Percentiles rank a stretch among this genome's conserved stretches.
Conservation (phyloP, 2,888 invertebrate genomes). For the Ryuthela nishihirai region DNA sequence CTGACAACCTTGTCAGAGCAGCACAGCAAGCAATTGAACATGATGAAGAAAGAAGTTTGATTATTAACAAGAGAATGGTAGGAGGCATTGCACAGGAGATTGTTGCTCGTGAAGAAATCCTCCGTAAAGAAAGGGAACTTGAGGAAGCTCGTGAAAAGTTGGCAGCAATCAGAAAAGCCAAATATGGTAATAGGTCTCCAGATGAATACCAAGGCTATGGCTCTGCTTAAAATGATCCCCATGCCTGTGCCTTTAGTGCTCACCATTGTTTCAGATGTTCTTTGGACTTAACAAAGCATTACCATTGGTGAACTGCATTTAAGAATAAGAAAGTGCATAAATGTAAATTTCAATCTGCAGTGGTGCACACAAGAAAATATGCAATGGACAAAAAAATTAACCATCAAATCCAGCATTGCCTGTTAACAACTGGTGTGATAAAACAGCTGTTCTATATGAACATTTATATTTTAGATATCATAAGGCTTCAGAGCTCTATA, state of each 20-base stretch:
- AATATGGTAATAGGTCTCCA: constrained; percentile 61
- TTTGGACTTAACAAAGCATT: too few relatives aligned
- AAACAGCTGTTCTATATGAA: too few relatives aligned
- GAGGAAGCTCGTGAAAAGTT: constrained; percentile 87
- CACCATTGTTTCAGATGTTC: too few relatives aligned
- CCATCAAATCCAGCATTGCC: too few relatives aligned
- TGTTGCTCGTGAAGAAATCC: constrained; percentile 68
- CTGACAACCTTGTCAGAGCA: constrained; percentile 92
- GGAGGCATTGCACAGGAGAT: constrained; percentile 96
- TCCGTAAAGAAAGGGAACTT: constrained; percentile 89
- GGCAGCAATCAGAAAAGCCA: constrained; percentile 86
- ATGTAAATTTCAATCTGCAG: too few relatives aligned
- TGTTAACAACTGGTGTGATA: too few relatives aligned
- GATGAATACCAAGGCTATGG: constrained; percentile 44
- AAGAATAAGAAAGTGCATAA: too few relatives aligned
- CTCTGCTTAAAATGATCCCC: constrained; percentile 3
- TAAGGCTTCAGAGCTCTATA: too few relatives aligned
- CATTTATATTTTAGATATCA: too few relatives aligned
- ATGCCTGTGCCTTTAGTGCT: neutral
- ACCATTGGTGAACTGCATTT: too few relatives aligned
- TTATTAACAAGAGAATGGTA: constrained; percentile 89
- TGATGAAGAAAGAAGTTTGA: constrained; percentile 85
- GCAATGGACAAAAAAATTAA: too few relatives aligned
- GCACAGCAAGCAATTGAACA: constrained; percentile 88
- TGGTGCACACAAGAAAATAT: too few relatives aligned